A percentile compares a stretch with the other conserved stretches of the same genome.
Evolutionary conservation across 2,113 vertebrate species (phyloP).

Genomic region (Chionomys nivalis): DNA sequence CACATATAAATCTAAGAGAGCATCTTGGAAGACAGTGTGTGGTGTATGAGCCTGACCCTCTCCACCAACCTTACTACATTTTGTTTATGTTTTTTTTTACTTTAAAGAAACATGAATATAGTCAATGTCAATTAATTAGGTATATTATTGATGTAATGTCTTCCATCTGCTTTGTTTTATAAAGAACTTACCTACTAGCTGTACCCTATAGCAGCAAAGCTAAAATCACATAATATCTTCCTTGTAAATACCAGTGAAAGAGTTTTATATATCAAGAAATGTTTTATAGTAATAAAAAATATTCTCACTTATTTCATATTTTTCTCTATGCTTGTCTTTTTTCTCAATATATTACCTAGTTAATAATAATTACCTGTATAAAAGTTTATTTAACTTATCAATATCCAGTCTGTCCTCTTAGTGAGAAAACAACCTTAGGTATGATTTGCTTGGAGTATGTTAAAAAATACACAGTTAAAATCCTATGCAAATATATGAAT

Average conservation of each 20-base stretch:
- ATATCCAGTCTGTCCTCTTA: neutral
- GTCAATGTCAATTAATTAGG: neutral
- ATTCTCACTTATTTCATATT: neutral
- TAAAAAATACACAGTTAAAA: slow-evolving; percentile 7
- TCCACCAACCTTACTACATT: neutral
- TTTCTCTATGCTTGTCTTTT: neutral
- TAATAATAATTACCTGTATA: neutral
- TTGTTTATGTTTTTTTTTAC: neutral
- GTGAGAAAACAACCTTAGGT: neutral
- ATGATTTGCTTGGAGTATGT: neutral
- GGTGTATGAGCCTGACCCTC: too few relatives aligned
- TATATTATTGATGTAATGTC: neutral
- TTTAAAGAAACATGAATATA: neutral
- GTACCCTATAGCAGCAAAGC: neutral
- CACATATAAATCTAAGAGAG: neutral
- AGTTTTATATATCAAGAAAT: neutral
- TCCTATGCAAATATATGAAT: neutral
- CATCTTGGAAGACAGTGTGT: neutral
- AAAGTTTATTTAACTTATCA: neutral
- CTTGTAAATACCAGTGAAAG: neutral
- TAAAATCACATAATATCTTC: neutral
- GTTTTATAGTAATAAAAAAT: slow-evolving; percentile 12
- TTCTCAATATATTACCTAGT: neutral
- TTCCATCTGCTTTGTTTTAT: neutral
- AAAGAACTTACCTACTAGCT: neutral